Conservation (phyloP, 1,140 invertebrate species). For the Philaenus spumarius region DNA sequence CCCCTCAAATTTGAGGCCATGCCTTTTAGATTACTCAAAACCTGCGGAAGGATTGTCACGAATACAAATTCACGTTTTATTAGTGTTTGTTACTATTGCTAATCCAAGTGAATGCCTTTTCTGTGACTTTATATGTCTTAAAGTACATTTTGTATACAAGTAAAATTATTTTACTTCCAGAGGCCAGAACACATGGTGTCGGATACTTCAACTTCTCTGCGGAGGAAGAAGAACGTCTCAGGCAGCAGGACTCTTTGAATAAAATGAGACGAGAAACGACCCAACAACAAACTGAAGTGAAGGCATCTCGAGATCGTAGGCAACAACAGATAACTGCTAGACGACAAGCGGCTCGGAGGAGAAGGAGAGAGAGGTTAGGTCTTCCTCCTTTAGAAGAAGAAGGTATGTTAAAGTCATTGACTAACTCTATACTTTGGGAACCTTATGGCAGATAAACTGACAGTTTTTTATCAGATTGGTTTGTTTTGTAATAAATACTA, state of each 20-base stretch:
- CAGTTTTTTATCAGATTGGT: neutral
- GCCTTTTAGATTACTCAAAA: too few species aligned
- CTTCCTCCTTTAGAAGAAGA: constrained; percentile 50
- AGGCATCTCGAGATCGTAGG: constrained; percentile 54
- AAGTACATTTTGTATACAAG: too few species aligned
- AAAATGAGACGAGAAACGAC: constrained; percentile 64
- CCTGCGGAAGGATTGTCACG: too few species aligned
- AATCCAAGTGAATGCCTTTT: too few species aligned
- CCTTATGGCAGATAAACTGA: neutral
- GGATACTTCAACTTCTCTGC: constrained; percentile 83
- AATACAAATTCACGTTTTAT: too few species aligned
- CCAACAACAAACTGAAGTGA: constrained; percentile 54
- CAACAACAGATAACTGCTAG: constrained; percentile 64
- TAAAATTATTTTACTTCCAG: constrained; percentile 46
- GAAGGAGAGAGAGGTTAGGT: constrained; percentile 67
- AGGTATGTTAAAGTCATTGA: neutral
- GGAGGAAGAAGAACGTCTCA: constrained; percentile 64
- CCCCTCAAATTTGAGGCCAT: too few species aligned
- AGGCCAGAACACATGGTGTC: constrained; percentile 82
- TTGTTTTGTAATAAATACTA: neutral
- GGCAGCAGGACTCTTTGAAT: constrained; percentile 68
- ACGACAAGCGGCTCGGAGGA: constrained; percentile 66
- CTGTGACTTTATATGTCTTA: too few species aligned
- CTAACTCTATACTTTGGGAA: too few species aligned
- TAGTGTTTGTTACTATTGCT: too few species aligned